Evolutionary conservation across 2,113 vertebrate genomes (phyloP), one percentile per base, ranked within the genome.

Genomic region (Labeo rohita): DNA sequence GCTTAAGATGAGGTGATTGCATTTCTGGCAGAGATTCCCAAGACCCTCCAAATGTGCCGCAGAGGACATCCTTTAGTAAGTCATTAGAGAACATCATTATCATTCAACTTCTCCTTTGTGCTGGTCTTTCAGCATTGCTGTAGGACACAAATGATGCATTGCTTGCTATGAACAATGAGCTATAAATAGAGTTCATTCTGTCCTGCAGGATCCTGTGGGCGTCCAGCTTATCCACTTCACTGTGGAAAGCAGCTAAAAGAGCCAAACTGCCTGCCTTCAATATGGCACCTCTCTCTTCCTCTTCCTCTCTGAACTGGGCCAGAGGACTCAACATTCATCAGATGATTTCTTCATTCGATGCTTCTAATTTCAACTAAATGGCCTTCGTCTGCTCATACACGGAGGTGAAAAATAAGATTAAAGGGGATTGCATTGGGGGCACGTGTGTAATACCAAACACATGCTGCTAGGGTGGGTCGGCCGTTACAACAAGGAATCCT

Each of bases 131-230:
- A 79, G 81, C 84, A 39, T 80, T 28, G 85, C 86, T 68, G 86
- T 86, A 90, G 86, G 91, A 91, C 89, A 90, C 82, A 90, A 92
- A 91, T 93, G 93, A 93, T 92, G 87, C 89, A 93, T 93, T 65
- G 52, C 92, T 63, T 21, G 87, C 89, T 88, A 87, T 88, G 90
- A 93, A 94, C 92, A 93, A 93, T 91, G 72, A 77, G 59, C 80
- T 82, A 84, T 76, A 78, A 85, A 89, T 75, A 87, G 83, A 85
- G 83, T 83, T 78, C 72, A 56, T 73, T 86, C 43, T 28, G 47
- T 79, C 84, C 65, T 23, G 34, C 34, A 21, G 63, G 39, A 70
- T 79, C 84, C 84, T 83, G 80, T 56, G 85, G 84, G 84, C 54
- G 65, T 84, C 84, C 85, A 59, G 54, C 73, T 83, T 59, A 45